Evolutionary conservation across 2,113 vertebrate species (phyloP).

Genomic region (Morone chrysops): DNA sequence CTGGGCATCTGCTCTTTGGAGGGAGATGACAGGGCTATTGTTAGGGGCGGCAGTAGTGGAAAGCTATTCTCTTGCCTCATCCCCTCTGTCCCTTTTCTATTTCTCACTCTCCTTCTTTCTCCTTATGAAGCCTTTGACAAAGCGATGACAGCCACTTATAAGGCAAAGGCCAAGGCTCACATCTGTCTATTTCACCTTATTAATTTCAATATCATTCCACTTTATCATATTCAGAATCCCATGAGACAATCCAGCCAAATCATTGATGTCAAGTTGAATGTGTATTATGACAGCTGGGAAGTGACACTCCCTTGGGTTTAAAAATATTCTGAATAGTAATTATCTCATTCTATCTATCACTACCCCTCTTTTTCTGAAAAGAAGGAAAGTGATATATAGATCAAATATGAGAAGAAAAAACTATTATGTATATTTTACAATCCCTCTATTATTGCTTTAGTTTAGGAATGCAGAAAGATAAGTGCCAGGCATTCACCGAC

Average conservation of each 20-base stretch:
- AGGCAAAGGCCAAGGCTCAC: conserved; percentile 66
- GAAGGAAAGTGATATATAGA: conserved; percentile 28
- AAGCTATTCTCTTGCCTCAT: conserved; percentile 65
- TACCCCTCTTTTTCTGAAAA: conserved; percentile 1
- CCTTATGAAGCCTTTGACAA: conserved; percentile 65
- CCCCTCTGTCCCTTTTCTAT: conserved; percentile 45
- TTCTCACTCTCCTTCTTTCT: conserved; percentile 38
- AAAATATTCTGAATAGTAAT: conserved; percentile 41
- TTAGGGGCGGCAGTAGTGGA: conserved; percentile 66
- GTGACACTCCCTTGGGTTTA: conserved; percentile 37
- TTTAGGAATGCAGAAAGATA: conserved; percentile 52
- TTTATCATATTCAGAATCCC: conserved; percentile 64
- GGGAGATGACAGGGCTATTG: conserved; percentile 82
- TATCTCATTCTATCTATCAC: conserved; percentile 2
- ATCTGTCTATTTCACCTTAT: conserved; percentile 70
- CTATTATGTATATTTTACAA: neutral
- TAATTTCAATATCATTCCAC: conserved; percentile 69
- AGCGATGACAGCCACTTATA: conserved; percentile 69
- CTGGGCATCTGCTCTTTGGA: conserved; percentile 75
- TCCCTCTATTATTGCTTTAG: conserved; percentile 15
- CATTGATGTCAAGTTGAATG: conserved; percentile 51
- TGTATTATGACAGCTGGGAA: conserved; percentile 60
- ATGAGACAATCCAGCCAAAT: conserved; percentile 43
- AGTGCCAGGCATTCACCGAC: conserved; percentile 32
- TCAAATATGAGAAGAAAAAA: conserved; percentile 20